phyloP scores from a whole-genome alignment of 2,888 invertebrate genomes.

The Watsonalla cultraria region DNA sequence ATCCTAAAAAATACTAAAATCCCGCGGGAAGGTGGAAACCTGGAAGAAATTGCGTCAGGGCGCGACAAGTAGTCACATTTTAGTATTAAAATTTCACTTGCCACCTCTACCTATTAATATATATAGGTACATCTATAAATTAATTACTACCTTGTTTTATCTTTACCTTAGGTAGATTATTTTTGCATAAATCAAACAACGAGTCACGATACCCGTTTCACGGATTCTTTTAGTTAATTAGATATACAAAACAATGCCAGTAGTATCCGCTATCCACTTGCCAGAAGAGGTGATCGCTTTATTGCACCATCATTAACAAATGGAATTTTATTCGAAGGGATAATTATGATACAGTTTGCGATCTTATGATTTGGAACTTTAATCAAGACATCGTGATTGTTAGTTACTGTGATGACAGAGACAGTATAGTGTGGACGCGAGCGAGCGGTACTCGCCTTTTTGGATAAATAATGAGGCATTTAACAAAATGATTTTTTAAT shows the following conservation, averaged over 20 bases:
- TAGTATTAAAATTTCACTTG: no score
- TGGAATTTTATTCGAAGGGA: background rate
- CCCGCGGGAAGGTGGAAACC: no score
- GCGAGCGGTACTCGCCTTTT: slow-evolving; percentile 12
- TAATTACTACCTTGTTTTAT: background rate
- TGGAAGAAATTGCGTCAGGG: no score
- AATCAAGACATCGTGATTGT: slow-evolving; percentile 6
- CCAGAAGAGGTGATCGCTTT: background rate
- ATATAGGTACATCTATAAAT: background rate
- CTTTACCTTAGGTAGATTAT: background rate
- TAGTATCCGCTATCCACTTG: background rate
- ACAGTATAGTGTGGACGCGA: slow-evolving; percentile 35
- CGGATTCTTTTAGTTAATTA: background rate
- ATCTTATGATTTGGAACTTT: slow-evolving; percentile 7
- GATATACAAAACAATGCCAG: background rate
- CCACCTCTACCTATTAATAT: no score
- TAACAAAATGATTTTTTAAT: slow-evolving; percentile 4
- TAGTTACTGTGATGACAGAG: slow-evolving; percentile 29
- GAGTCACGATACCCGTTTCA: background rate
- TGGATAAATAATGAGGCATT: slow-evolving; percentile 12
- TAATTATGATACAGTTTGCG: background rate
- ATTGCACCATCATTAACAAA: background rate
- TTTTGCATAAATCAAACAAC: background rate
- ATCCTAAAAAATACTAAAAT: no score
- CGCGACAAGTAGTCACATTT: no score